Evolutionary conservation across 53 echinoderm and acorn worm genomes (phyloP), one percentile per base, ranked within the genome.

Genomic region (Antedon mediterranea): DNA sequence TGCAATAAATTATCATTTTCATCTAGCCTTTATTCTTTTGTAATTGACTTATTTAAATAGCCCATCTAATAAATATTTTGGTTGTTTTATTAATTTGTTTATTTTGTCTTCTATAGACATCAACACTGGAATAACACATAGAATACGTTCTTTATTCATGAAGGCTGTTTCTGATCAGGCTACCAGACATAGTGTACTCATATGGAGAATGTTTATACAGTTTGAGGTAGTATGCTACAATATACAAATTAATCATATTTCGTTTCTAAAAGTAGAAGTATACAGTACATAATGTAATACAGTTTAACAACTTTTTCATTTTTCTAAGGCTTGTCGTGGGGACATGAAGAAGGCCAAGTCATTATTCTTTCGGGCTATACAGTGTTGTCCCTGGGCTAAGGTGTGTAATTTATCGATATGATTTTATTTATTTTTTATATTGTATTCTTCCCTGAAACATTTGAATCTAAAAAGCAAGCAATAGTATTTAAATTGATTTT

Each of bases 351-450:
- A 81, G 77, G 94, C 88, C 2, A 89, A 94, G 57, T 78, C 94
- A 31, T 84, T 94, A 44, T 94, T 94, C 79, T 94, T 89, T 84
- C 87, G 81, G 78, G 87, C 91, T 26, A 71, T 94, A 1, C 94
- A 91, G 74, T 85, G 91, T 73, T 94, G 94, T 73, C 94, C 94
- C 23, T 94, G 94, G 94, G 84, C 90, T 30, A 94, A 94, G 90
- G 93, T 90, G 30, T 76, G 34, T 20, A 11, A 0, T 74, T 18
- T n/a, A n/a, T n/a, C n/a, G n/a, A n/a, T n/a, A n/a, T n/a, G n/a
- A n/a, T n/a, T n/a, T n/a, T n/a, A n/a, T n/a, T n/a, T n/a, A n/a
- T n/a, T n/a, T n/a, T n/a, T n/a, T n/a, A n/a, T n/a, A n/a, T n/a
- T n/a, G n/a, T n/a, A n/a, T 41, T 41, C 13, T 41, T 41, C 5